phyloP scores from a whole-genome alignment of 2,888 invertebrate genomes.

The Hartigia nigra region DNA sequence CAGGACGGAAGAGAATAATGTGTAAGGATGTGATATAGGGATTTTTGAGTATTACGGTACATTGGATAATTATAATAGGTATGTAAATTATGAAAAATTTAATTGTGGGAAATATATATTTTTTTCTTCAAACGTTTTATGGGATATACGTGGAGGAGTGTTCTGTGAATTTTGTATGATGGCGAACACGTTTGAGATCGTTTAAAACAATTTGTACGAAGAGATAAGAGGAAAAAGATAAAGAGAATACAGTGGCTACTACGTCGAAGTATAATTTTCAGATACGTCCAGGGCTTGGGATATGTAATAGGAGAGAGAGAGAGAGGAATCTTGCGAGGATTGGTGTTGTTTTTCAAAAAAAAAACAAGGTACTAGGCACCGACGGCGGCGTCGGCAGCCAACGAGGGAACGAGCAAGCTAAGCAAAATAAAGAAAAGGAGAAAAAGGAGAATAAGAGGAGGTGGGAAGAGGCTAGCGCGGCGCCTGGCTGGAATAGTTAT shows the following conservation, averaged over 20 bases:
- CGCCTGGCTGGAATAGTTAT: conserved; percentile 23
- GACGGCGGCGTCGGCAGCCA: conserved; percentile 4
- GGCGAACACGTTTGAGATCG: neutral
- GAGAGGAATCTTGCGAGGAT: neutral
- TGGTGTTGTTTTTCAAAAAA: conserved; percentile 1
- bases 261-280: neutral
- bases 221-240: neutral
- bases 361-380: neutral
- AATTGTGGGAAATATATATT: too few relatives aligned
- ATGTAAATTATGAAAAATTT: neutral
- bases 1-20: neutral
- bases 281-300: neutral
- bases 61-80: neutral
- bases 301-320: conserved; percentile 7
- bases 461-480: conserved; percentile 14
- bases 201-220: neutral
- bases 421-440: conserved; percentile 16
- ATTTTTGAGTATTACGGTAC: neutral
- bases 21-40: neutral
- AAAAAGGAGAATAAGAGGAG: conserved; percentile 19
- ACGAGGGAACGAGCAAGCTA: conserved; percentile 11
- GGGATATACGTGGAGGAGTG: neutral
- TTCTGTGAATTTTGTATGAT: neutral
- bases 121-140: neutral
- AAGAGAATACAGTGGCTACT: neutral